Conservation (phyloP, 2,113 vertebrate genomes). For the Arothron firmamentum region DNA sequence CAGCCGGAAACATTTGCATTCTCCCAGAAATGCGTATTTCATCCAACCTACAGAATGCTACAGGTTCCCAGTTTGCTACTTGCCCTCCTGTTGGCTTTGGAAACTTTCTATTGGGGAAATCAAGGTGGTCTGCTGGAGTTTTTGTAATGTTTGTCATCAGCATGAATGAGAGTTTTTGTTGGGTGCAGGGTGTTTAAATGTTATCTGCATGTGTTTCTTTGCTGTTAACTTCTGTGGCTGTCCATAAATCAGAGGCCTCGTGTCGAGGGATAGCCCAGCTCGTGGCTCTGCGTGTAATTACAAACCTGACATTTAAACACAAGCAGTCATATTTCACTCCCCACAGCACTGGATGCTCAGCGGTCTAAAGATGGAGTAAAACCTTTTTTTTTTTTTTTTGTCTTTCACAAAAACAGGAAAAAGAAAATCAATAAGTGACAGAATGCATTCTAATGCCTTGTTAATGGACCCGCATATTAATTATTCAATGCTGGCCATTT, state of each 20-base stretch:
- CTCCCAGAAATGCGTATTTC: too few species aligned
- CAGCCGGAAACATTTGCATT: too few species aligned
- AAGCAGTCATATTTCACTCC: slow-evolving; percentile 72
- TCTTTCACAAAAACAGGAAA: slow-evolving; percentile 27
- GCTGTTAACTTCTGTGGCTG: slow-evolving; percentile 49
- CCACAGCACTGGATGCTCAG: slow-evolving; percentile 45
- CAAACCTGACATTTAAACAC: slow-evolving; percentile 79
- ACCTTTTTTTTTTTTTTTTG: slow-evolving; percentile 30
- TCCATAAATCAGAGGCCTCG: slow-evolving; percentile 68
- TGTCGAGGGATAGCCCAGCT: slow-evolving; percentile 56
- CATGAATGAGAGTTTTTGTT: neutral
- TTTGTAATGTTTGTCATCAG: neutral
- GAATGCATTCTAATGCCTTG: slow-evolving; percentile 79
- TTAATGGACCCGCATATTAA: slow-evolving; percentile 81
- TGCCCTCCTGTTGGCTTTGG: too few species aligned
- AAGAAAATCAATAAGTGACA: slow-evolving; percentile 76
- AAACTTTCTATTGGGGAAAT: neutral
- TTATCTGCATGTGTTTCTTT: slow-evolving; percentile 47
- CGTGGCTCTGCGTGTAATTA: slow-evolving; percentile 70
- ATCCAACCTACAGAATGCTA: too few species aligned
- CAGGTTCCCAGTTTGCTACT: too few species aligned
- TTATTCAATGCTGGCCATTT: slow-evolving; percentile 80
- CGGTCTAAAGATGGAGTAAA: slow-evolving; percentile 69
- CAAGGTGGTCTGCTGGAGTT: neutral
- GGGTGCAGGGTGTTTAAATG: slow-evolving; percentile 27